A percentile compares a stretch with the other conserved stretches of the same genome.
Evolutionary conservation across 1,140 invertebrate genomes (phyloP).

Genomic region (Homalodisca vitripennis): DNA sequence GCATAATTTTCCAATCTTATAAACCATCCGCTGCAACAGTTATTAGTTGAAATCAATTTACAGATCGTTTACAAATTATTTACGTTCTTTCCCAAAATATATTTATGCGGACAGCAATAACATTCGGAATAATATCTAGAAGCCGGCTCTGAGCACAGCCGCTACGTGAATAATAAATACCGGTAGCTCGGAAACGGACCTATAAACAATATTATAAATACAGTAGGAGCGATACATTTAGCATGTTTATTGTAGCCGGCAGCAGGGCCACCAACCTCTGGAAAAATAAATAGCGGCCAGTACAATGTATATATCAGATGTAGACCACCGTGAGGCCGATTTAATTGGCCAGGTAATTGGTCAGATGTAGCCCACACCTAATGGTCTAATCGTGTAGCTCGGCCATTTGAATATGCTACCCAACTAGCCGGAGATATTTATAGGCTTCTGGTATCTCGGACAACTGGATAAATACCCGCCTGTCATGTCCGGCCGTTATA

Average conservation of each 20-base stretch:
- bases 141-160: not conserved
- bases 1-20: no score
- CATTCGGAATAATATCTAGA: conserved; percentile 2
- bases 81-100: not conserved
- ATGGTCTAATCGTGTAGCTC: conserved; percentile 27
- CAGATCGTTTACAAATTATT: no score
- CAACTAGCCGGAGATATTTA: conserved; percentile 30
- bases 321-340: conserved; percentile 24
- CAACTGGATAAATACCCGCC: not conserved
- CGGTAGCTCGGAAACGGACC: conserved; percentile 9
- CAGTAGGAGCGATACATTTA: no score
- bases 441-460: conserved; percentile 1
- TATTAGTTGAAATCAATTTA: no score
- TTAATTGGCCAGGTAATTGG: conserved; percentile 30
- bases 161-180: conserved; percentile 13
- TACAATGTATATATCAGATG: conserved; percentile 25
- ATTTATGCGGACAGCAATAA: not conserved
- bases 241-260: no score
- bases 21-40: no score
- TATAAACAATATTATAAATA: conserved; percentile 10
- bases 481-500: conserved; percentile 8
- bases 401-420: conserved; percentile 29
- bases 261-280: not conserved
- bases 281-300: conserved; percentile 7
- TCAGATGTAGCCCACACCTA: conserved; percentile 28